phyloP scores from a whole-genome alignment of 2,113 vertebrate genomes.

The Sterna hirundo region DNA sequence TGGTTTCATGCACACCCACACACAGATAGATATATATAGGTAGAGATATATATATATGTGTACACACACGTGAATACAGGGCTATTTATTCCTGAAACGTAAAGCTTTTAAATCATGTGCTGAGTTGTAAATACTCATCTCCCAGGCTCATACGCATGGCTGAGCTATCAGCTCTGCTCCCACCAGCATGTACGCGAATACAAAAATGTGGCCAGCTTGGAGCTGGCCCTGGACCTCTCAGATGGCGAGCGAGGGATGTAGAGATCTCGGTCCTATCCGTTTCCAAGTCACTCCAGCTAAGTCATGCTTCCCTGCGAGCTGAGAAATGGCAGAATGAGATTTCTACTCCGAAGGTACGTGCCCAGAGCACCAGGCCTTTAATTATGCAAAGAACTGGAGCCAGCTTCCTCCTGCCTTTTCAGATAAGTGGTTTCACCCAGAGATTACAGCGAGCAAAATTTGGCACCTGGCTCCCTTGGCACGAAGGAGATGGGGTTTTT shows the following conservation, averaged over 20 bases:
- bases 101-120: neutral
- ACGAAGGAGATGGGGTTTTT: neutral
- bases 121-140: neutral
- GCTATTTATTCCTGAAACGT: neutral
- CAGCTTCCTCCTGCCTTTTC: slow-evolving; percentile 38
- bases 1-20: neutral
- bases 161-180: neutral
- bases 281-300: neutral
- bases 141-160: neutral
- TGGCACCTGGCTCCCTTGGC: slow-evolving; percentile 11
- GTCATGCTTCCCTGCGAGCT: neutral
- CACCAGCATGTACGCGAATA: fast-evolving
- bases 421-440: neutral
- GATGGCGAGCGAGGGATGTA: fast-evolving
- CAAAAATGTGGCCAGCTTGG: neutral
- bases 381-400: slow-evolving; percentile 27
- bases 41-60: neutral
- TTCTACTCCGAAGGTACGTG: neutral
- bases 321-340: neutral
- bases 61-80: neutral
- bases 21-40: neutral
- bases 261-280: neutral
- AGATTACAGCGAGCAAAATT: neutral
- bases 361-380: neutral
- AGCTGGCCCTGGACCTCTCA: neutral